Evolutionary conservation across 2,888 invertebrate genomes (phyloP), one percentile per base, ranked within the genome.

Genomic region (Subacronicta megacephala): DNA sequence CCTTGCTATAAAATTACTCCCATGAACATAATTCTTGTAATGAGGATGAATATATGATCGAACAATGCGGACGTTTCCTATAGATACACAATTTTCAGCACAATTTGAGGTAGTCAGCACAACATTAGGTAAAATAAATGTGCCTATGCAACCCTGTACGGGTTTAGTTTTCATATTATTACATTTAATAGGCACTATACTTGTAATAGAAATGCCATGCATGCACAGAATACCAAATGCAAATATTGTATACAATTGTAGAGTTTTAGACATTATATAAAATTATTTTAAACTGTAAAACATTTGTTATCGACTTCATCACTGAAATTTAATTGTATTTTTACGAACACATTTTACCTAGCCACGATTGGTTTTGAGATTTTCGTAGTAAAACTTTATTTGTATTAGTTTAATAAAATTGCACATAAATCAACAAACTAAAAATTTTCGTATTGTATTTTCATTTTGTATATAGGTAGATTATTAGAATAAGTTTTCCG

Each of bases 101-200:
- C 91, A 90, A 53, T 62, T 76, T 2, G 80, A 72, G 0, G 88
- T 86, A 9, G 90, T 87, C 37, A 90, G 42, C 6, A 84, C 72
- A 31, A 84, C 67, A 41, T 81, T 78, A 0, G 80, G 74, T 26
- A 75, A 69, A 52, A 90, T 73, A 17, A 80, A 68, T 12, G 84
- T 84, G 6, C 88, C 90, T 16, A 86, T 46, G 52, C 90, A 90
- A 63, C 82, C 82, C 38, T 72, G 70, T 2, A 69, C 54, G 0
- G 67, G 35, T 15, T 66, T 53, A 7, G 72, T 58, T 26, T 7
- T 17, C 57, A 77, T 81, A 3, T 33, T 54, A 17, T 67, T 47
- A 60, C 90, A 89, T 10, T 59, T 58, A n/a, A 88, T 77, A 1
- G 62, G 74, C 17, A 84, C 77, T 54, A 87, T 57, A 42, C 72